These are phyloP conservation scores for Aegypius monachus DNA, from an alignment of 2,113 vertebrate genomes.

Conservation along the genomic window DNA sequence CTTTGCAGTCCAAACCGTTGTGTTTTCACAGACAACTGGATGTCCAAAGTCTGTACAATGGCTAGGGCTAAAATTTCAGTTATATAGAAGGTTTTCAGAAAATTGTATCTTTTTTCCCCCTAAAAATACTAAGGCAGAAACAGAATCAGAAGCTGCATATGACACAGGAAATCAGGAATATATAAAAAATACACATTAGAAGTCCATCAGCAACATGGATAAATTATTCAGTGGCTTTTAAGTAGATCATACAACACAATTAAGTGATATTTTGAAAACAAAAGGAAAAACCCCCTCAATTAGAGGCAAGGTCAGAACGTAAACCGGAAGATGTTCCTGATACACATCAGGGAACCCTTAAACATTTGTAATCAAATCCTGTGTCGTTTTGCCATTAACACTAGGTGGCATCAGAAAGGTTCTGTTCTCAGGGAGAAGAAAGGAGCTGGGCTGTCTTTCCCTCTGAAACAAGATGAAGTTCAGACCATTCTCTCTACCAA, in stretches of 20 bases:
- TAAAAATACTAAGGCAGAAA: not conserved
- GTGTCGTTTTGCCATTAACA: not conserved
- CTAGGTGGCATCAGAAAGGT: slow-evolving; percentile 21
- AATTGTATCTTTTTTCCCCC: not conserved
- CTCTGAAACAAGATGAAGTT: not conserved
- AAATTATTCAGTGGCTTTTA: not conserved
- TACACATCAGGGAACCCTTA: not conserved
- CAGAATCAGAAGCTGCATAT: not conserved
- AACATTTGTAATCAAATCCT: not conserved
- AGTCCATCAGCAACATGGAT: not conserved
- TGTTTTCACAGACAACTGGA: not conserved
- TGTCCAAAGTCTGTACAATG: not conserved
- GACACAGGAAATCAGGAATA: not conserved
- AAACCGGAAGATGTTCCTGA: not conserved
- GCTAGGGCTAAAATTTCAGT: not conserved
- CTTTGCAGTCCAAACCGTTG: not conserved
- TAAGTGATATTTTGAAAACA: not conserved
- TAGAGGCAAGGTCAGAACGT: not conserved
- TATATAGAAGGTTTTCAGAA: not conserved
- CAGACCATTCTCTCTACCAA: not conserved
- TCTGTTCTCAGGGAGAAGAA: not conserved
- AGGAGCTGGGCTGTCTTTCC: not conserved
- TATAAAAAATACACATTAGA: not conserved
- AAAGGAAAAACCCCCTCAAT: not conserved
- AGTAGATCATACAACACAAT: not conserved